Percentiles rank a stretch among this genome's conserved stretches.
Evolutionary conservation across 2,888 invertebrate species (phyloP).

Genomic region (Elaeidobius kamerunicus): DNA sequence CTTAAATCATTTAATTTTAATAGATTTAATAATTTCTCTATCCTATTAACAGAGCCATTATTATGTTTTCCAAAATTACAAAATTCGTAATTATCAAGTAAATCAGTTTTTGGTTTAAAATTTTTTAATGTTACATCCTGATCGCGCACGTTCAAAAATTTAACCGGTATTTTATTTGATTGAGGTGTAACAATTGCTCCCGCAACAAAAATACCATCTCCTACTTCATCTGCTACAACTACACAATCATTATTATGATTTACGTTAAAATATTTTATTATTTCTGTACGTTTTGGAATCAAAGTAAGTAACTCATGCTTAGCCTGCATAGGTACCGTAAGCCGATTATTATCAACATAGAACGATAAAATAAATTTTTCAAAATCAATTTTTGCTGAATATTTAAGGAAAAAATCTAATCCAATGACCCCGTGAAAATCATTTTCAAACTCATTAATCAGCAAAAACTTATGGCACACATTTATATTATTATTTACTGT

Average conservation of each 20-base stretch:
- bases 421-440: not conserved
- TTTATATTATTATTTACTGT: not conserved
- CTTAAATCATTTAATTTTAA: not conserved
- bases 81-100: conserved; percentile 4
- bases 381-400: conserved; percentile 3
- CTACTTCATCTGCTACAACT: not conserved
- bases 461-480: not conserved
- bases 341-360: not conserved
- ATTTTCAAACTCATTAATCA: not conserved
- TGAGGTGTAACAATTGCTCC: not conserved
- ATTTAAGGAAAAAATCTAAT: conserved; percentile 1
- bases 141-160: conserved; percentile 1
- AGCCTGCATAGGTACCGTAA: not conserved
- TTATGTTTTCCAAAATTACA: not conserved
- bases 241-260: conserved; percentile 1
- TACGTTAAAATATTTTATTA: conserved; percentile 6
- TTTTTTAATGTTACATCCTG: conserved; percentile 3
- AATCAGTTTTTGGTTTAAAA: conserved; percentile 6
- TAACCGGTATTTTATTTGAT: conserved; percentile 3
- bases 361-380: not conserved
- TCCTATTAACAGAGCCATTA: not conserved
- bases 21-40: not conserved
- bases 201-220: conserved; percentile 4
- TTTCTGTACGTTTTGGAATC: conserved; percentile 2
- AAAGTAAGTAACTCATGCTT: not conserved